Conservation (phyloP, 1,140 invertebrate species). For the Leguminivora glycinivorella region DNA sequence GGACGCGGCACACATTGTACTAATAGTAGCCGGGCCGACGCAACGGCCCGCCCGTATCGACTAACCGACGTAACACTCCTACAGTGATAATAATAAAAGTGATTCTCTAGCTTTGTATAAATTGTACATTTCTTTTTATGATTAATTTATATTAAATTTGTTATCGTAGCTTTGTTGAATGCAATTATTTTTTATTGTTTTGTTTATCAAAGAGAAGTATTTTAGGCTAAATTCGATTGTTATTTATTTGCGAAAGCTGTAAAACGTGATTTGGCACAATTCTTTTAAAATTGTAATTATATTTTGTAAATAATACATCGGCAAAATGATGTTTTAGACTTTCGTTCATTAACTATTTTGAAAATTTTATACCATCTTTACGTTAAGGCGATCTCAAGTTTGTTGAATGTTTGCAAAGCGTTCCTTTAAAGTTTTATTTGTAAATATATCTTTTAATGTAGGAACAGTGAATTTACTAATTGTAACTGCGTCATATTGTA, state of each 20-base stretch:
- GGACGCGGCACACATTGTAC: neutral
- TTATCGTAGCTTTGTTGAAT: conserved; percentile 78
- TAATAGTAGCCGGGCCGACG: neutral
- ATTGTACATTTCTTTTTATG: conserved; percentile 75
- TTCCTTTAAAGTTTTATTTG: conserved; percentile 79
- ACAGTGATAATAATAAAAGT: conserved; percentile 71
- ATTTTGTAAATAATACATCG: conserved; percentile 66
- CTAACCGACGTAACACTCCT: conserved; percentile 49
- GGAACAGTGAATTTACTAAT: conserved; percentile 75
- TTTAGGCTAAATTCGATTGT: conserved; percentile 78
- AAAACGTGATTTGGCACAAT: conserved; percentile 68
- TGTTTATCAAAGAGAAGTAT: conserved; percentile 77
- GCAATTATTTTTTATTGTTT: conserved; percentile 78
- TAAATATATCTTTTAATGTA: conserved; percentile 76
- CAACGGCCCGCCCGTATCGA: conserved; percentile 31
- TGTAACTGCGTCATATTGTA: conserved; percentile 59
- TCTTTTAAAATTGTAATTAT: conserved; percentile 56
- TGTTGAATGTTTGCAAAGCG: conserved; percentile 79
- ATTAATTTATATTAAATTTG: conserved; percentile 79
- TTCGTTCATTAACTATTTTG: conserved; percentile 69
- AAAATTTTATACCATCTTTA: conserved; percentile 77
- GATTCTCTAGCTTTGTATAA: conserved; percentile 74
- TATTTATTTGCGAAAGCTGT: conserved; percentile 76
- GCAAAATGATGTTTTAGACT: conserved; percentile 63
- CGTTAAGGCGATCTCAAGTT: conserved; percentile 78